phyloP scores from a whole-genome alignment of 2,888 invertebrate genomes.

The Thyatira batis region DNA sequence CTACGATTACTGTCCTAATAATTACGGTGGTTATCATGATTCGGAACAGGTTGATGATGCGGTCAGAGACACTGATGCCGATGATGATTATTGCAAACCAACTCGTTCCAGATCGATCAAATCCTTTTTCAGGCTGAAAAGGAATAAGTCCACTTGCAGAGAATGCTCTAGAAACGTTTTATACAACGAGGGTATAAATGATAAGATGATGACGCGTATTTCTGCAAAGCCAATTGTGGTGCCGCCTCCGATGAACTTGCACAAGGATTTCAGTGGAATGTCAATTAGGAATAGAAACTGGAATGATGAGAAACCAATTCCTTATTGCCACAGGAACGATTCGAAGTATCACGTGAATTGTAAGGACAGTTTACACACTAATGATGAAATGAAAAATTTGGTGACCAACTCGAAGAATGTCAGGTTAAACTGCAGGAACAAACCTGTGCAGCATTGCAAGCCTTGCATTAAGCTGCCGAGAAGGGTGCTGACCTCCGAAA shows the following conservation, averaged over 20 bases:
- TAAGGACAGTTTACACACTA: slow-evolving; percentile 19
- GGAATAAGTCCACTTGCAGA: slow-evolving; percentile 7
- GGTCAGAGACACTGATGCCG: slow-evolving; percentile 27
- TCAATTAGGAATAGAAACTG: slow-evolving; percentile 15
- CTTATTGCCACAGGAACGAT: slow-evolving; percentile 41
- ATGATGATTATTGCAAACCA: slow-evolving; percentile 14
- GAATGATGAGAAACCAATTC: slow-evolving; percentile 30
- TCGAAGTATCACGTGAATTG: slow-evolving; percentile 59
- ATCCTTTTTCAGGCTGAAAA: slow-evolving; percentile 22
- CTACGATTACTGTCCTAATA: slow-evolving; percentile 3
- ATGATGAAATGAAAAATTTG: slow-evolving; percentile 21
- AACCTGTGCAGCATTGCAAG: slow-evolving; percentile 16
- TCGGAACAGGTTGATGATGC: slow-evolving; percentile 14
- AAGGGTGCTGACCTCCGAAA: slow-evolving; percentile 48
- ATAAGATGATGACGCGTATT: slow-evolving; percentile 26
- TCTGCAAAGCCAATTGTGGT: slow-evolving; percentile 8
- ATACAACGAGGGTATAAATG: slow-evolving; percentile 66
- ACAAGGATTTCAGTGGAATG: slow-evolving; percentile 16
- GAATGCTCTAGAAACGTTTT: slow-evolving; percentile 37
- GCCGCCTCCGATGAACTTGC: slow-evolving; percentile 15
- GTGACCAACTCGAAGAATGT: slow-evolving; percentile 18
- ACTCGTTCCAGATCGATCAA: slow-evolving; percentile 17
- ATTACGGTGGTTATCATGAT: not conserved
- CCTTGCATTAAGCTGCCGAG: slow-evolving; percentile 37
- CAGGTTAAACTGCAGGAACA: slow-evolving; percentile 13